Conservation (phyloP, 1,140 invertebrate genomes). For the Zaprionus camerounensis region DNA sequence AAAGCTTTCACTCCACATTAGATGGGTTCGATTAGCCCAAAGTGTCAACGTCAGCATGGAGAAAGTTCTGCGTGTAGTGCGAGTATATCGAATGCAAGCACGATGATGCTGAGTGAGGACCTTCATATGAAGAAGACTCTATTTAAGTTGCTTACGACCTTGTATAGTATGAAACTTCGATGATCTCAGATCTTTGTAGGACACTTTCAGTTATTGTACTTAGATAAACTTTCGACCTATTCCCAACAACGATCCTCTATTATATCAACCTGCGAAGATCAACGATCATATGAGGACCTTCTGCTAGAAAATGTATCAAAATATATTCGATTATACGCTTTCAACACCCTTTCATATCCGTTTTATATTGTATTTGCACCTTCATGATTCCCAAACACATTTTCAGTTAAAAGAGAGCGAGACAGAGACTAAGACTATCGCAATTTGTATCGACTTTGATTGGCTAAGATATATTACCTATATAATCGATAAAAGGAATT, state of each 20-base stretch:
- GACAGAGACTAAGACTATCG: neutral
- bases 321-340: neutral
- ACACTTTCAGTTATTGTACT: no score
- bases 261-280: neutral
- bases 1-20: neutral
- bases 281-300: neutral
- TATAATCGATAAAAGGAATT: neutral
- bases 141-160: neutral
- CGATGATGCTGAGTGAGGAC: neutral
- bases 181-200: no score
- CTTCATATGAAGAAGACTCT: neutral
- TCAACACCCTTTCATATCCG: neutral
- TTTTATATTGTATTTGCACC: neutral
- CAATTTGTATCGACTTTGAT: neutral
- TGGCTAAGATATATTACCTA: neutral
- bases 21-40: neutral
- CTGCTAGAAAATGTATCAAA: no score
- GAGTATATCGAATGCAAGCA: neutral
- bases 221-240: no score
- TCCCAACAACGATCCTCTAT: no score
- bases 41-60: neutral
- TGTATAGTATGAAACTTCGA: no score
- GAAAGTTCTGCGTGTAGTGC: constrained; percentile 1
- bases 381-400: neutral
- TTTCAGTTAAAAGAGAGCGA: neutral